A percentile compares a stretch with the other conserved stretches of the same genome.
Conservation (phyloP, 2,888 invertebrate species). For the Noctua comes region DNA sequence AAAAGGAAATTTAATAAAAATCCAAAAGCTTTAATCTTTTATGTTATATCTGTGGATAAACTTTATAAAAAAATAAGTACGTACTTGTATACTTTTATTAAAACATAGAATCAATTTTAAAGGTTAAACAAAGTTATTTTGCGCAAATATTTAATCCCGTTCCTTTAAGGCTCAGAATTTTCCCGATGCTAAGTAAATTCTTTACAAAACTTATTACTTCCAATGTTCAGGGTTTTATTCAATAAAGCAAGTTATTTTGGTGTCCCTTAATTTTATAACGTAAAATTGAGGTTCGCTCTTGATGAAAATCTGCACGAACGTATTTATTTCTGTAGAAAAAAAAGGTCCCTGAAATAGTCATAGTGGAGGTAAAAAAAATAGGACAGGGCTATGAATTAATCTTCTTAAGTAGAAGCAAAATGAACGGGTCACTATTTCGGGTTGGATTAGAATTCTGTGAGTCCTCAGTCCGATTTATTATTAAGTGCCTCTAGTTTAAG, state of each 20-base stretch:
- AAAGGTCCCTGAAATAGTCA: background rate
- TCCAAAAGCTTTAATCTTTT: background rate
- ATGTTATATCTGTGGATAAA: conserved; percentile 15
- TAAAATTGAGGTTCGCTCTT: conserved; percentile 26
- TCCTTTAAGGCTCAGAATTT: conserved; percentile 47
- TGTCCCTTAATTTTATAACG: conserved; percentile 33
- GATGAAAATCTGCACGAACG: conserved; percentile 28
- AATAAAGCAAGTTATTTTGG: conserved; percentile 55
- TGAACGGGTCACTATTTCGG: conserved; percentile 27
- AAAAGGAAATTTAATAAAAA: conserved; percentile 29
- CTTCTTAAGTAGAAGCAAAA: conserved; percentile 14
- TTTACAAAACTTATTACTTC: conserved; percentile 56
- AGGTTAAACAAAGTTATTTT: conserved; percentile 55
- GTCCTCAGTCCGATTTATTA: conserved; percentile 30
- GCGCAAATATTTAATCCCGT: conserved; percentile 57
- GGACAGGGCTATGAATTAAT: conserved; percentile 28
- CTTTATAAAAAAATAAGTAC: conserved; percentile 8
- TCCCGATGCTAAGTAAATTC: conserved; percentile 55
- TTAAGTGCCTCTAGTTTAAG: conserved; percentile 18
- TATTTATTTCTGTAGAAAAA: background rate
- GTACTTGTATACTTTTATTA: conserved; percentile 38
- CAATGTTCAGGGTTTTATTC: conserved; percentile 51
- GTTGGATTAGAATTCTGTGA: conserved; percentile 33
- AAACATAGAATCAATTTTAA: conserved; percentile 48
- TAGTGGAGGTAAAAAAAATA: background rate